Conservation (phyloP, 2,113 vertebrate species). For the Pseudorhombus dupliciocellatus region DNA sequence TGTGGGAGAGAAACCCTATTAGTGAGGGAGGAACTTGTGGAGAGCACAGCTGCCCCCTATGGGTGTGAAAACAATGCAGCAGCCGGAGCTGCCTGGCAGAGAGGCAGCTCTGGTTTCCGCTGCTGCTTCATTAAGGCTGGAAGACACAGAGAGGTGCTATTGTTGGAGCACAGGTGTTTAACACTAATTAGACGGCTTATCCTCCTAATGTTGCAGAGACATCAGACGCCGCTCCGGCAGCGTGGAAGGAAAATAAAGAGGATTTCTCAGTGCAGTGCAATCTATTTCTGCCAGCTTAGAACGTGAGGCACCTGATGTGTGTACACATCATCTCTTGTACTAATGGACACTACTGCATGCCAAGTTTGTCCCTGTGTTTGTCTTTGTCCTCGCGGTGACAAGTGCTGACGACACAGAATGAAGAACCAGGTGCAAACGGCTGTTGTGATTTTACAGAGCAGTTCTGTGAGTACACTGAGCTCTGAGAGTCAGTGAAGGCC, state of each 20-base stretch:
- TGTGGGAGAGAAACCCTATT: conserved; percentile 20
- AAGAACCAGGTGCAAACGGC: conserved; percentile 46
- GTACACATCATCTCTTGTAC: conserved; percentile 21
- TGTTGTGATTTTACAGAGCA: conserved; percentile 15
- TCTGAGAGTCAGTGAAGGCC: neutral
- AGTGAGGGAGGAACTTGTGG: conserved; percentile 36
- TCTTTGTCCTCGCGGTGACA: conserved; percentile 22
- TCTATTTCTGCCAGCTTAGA: conserved; percentile 21
- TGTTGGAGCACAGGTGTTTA: conserved; percentile 58
- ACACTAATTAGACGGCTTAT: conserved; percentile 65
- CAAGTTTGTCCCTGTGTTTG: conserved; percentile 29
- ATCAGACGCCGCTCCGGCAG: conserved; percentile 23
- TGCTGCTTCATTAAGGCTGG: conserved; percentile 26
- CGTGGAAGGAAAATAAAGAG: neutral
- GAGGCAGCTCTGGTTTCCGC: conserved; percentile 12
- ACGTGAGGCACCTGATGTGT: conserved; percentile 28
- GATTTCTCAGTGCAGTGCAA: conserved; percentile 10
- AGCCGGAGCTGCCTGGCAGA: conserved; percentile 25
- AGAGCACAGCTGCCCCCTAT: conserved; percentile 79
- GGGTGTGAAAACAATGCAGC: conserved; percentile 54
- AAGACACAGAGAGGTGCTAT: conserved; percentile 36
- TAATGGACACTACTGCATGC: conserved; percentile 16
- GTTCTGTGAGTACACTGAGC: neutral
- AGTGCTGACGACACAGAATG: conserved; percentile 32
- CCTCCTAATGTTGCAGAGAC: conserved; percentile 44